phyloP scores from a whole-genome alignment of 92 coral and sea anemone species.

The Blastomussa wellsi region DNA sequence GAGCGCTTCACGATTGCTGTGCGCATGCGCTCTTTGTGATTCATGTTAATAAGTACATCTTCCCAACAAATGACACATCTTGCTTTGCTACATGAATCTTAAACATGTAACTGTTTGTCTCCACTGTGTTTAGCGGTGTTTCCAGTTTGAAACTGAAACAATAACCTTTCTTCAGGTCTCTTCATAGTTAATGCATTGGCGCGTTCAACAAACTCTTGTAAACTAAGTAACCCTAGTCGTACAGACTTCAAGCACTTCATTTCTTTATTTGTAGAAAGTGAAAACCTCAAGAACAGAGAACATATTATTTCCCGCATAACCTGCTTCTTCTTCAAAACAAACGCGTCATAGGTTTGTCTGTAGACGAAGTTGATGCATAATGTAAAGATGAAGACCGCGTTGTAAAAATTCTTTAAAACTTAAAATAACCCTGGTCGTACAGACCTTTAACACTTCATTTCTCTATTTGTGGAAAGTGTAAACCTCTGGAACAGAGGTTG shows the following conservation, averaged over 20 bases:
- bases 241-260: too few species aligned
- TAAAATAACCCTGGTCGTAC: background rate
- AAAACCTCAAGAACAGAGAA: too few species aligned
- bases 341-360: too few species aligned
- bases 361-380: background rate
- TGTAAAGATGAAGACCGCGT: background rate
- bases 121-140: background rate
- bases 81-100: background rate
- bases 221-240: too few species aligned
- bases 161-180: background rate
- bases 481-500: too few species aligned
- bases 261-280: too few species aligned
- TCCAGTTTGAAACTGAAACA: background rate
- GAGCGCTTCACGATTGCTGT: background rate
- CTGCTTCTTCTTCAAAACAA: too few species aligned
- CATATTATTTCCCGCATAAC: too few species aligned
- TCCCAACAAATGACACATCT: background rate
- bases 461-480: background rate
- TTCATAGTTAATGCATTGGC: too few species aligned
- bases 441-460: background rate
- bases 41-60: background rate
- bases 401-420: too few species aligned
- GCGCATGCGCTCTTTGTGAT: slow-evolving; percentile 10
- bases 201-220: too few species aligned
- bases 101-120: background rate